Evolutionary conservation across 2,797 vertebrate species (phyloP).

Genomic region (Mormyrus hasselquistii): DNA sequence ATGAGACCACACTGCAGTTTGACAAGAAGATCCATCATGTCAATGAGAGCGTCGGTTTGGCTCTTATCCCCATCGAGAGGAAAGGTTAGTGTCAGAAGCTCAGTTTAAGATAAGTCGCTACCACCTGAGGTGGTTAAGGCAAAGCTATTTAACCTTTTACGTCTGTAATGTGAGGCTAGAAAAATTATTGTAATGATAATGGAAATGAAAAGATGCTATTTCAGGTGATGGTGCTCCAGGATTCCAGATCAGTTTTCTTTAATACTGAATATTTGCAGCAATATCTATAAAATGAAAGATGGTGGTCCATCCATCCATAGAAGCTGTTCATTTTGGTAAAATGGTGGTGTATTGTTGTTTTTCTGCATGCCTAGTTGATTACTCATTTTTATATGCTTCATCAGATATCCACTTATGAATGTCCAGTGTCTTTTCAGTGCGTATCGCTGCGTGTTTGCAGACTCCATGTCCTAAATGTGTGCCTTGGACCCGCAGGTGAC

Average conservation of each 20-base stretch:
- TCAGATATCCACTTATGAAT: not conserved
- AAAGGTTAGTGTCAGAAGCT: constrained; percentile 63
- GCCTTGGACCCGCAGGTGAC: constrained; percentile 63
- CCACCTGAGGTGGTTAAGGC: not conserved
- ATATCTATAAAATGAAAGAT: not conserved
- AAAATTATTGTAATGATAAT: not conserved
- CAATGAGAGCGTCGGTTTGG: constrained; percentile 74
- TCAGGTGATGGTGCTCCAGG: not conserved
- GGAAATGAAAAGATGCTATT: not conserved
- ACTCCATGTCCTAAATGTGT: not conserved
- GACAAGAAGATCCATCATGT: constrained; percentile 77
- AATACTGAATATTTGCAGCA: not conserved
- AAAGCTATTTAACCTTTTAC: not conserved
- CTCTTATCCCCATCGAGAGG: constrained; percentile 76
- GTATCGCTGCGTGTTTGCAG: not conserved
- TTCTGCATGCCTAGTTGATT: not conserved
- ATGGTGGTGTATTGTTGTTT: not conserved
- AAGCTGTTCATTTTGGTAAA: not conserved
- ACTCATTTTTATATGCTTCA: not conserved
- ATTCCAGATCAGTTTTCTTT: not conserved
- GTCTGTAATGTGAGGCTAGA: not conserved
- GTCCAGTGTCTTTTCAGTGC: not conserved
- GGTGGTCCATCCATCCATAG: not conserved
- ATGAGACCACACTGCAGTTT: constrained; percentile 86
- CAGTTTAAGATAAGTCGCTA: not conserved